Conservation (phyloP, 2,113 vertebrate genomes). For the Colinus virginianus region DNA sequence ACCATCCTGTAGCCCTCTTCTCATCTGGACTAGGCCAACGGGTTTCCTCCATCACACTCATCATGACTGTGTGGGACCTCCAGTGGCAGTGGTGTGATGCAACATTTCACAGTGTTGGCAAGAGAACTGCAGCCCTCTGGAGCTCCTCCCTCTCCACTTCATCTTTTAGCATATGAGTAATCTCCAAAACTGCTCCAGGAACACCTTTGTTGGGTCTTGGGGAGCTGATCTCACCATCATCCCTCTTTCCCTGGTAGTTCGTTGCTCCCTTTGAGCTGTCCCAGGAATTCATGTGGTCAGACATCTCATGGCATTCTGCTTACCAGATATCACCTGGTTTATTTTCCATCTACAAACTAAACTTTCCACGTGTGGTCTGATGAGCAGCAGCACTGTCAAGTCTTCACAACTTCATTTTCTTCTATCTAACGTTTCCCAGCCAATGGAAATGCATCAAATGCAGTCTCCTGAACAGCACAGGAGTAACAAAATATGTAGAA, state of each 20-base stretch:
- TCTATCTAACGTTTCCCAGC: too few relatives aligned
- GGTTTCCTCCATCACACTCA: slow-evolving; percentile 14
- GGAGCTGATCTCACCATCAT: background rate
- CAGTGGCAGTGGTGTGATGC: too few relatives aligned
- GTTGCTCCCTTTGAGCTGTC: fast-evolving
- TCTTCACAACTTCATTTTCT: too few relatives aligned
- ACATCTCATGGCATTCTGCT: background rate
- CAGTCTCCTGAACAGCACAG: too few relatives aligned
- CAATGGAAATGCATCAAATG: too few relatives aligned
- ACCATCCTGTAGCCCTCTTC: background rate
- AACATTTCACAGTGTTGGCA: slow-evolving; percentile 44
- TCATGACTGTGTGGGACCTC: background rate
- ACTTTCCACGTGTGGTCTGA: background rate
- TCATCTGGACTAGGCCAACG: background rate
- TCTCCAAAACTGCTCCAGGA: background rate
- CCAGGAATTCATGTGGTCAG: background rate
- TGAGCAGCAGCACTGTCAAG: too few relatives aligned
- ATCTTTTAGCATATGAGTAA: too few relatives aligned
- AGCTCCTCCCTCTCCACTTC: background rate
- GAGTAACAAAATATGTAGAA: too few relatives aligned
- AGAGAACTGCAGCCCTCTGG: background rate
- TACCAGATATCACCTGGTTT: background rate
- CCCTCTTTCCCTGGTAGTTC: background rate
- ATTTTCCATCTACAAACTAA: background rate
- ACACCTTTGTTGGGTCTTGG: background rate